A percentile compares a stretch with the other conserved stretches of the same genome.
These are phyloP conservation scores for Lochmaea capreae DNA, from an alignment of 2,888 invertebrate species.

Conservation along the genomic window DNA sequence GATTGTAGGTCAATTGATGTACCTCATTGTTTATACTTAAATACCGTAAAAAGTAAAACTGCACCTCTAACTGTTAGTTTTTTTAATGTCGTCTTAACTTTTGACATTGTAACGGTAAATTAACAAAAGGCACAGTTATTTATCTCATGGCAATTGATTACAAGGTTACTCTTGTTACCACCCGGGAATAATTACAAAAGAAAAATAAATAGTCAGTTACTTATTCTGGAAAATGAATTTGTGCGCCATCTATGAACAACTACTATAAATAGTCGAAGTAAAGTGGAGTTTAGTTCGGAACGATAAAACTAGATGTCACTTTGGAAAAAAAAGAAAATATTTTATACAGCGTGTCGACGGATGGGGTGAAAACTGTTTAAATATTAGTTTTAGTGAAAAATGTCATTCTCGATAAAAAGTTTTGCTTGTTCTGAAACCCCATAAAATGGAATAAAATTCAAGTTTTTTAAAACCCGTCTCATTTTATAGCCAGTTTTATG, in stretches of 20 bases:
- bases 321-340: too few relatives aligned
- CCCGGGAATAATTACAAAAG: neutral
- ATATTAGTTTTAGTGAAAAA: too few relatives aligned
- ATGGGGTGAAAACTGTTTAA: too few relatives aligned
- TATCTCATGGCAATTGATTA: neutral
- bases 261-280: neutral
- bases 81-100: constrained; percentile 1
- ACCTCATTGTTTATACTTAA: constrained; percentile 54
- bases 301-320: too few relatives aligned
- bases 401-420: too few relatives aligned
- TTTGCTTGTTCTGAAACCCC: too few relatives aligned
- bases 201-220: neutral
- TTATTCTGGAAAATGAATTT: too few relatives aligned
- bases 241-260: neutral
- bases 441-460: too few relatives aligned
- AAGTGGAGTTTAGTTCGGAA: too few relatives aligned
- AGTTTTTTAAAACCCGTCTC: too few relatives aligned
- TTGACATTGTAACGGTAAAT: constrained; percentile 11
- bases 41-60: constrained; percentile 51
- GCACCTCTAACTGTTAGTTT: constrained; percentile 29
- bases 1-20: constrained; percentile 58
- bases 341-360: too few relatives aligned
- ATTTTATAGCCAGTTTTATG: too few relatives aligned
- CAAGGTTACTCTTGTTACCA: neutral
- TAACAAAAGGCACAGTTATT: constrained; percentile 12